Conservation (phyloP, 2,797 vertebrate genomes). For the Darevskia nairensis region DNA sequence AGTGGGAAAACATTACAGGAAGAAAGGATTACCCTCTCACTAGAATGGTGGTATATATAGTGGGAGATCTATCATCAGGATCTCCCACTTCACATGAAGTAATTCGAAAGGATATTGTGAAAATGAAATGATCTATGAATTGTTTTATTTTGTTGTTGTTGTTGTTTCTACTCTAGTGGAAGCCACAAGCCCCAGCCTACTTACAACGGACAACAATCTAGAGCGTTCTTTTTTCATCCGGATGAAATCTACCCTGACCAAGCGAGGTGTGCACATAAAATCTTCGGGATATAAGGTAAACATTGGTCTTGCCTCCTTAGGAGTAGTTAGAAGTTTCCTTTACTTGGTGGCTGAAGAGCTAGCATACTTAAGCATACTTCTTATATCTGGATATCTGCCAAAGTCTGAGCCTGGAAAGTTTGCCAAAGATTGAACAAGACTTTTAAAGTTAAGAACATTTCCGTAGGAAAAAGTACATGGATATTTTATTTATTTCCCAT, state of each 20-base stretch:
- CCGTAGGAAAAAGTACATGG: neutral
- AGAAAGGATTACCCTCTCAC: neutral
- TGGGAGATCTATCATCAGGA: too few relatives aligned
- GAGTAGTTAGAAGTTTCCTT: neutral
- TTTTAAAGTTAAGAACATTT: neutral
- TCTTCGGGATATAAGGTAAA: constrained; percentile 98
- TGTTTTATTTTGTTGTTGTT: constrained; percentile 64
- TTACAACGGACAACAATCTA: constrained; percentile 91
- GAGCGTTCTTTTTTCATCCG: constrained; percentile 98
- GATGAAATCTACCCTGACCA: constrained; percentile 99
- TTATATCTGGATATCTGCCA: neutral
- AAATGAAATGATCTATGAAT: constrained; percentile 73
- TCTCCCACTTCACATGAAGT: constrained; percentile 49
- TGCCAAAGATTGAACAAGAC: neutral
- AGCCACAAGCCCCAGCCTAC: constrained; percentile 92
- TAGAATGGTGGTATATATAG: neutral
- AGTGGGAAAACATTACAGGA: neutral
- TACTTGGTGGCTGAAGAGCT: neutral
- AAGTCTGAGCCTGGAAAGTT: neutral
- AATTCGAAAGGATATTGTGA: constrained; percentile 60
- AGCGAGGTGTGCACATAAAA: constrained; percentile 99
- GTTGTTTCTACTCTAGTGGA: constrained; percentile 85
- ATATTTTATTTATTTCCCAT: neutral
- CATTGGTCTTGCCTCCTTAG: constrained; percentile 29
- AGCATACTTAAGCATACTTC: neutral